These are phyloP conservation scores for Sarotherodon lohbergeri DNA, from an alignment of 2,113 vertebrate species.

Conservation along the genomic window DNA sequence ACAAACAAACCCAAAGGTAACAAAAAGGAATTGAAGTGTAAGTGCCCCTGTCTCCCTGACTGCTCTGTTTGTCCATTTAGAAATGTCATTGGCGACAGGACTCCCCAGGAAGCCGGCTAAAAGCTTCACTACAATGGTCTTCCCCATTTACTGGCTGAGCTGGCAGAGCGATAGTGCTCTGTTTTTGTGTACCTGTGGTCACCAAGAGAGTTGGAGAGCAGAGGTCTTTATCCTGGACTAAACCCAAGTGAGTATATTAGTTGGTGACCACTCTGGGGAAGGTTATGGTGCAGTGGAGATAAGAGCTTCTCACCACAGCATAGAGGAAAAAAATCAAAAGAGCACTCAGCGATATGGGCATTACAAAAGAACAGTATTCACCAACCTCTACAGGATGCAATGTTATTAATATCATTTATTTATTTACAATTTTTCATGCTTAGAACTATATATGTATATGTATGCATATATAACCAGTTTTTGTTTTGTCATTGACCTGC, in stretches of 20 bases:
- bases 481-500: not conserved
- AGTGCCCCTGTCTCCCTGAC: conserved; percentile 27
- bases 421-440: not conserved
- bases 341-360: not conserved
- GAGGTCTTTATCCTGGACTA: conserved; percentile 54
- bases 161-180: conserved; percentile 35
- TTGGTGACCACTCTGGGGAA: conserved; percentile 24
- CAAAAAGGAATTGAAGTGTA: conserved; percentile 15
- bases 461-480: not conserved
- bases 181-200: conserved; percentile 45
- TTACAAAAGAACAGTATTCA: not conserved
- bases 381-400: not conserved
- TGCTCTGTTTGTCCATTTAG: conserved; percentile 51
- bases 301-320: conserved; percentile 25
- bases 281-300: conserved; percentile 37
- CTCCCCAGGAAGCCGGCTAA: conserved; percentile 53
- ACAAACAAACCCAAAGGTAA: conserved; percentile 2
- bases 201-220: conserved; percentile 34
- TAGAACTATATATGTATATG: not conserved
- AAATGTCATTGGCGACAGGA: conserved; percentile 59
- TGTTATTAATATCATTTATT: not conserved
- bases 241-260: conserved; percentile 37
- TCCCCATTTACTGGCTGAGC: conserved; percentile 48
- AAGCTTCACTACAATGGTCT: conserved; percentile 43
- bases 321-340: not conserved